Percentiles rank a stretch among this genome's conserved stretches.
Evolutionary conservation across 1,140 invertebrate genomes (phyloP).

Genomic region (Dryas iulia): DNA sequence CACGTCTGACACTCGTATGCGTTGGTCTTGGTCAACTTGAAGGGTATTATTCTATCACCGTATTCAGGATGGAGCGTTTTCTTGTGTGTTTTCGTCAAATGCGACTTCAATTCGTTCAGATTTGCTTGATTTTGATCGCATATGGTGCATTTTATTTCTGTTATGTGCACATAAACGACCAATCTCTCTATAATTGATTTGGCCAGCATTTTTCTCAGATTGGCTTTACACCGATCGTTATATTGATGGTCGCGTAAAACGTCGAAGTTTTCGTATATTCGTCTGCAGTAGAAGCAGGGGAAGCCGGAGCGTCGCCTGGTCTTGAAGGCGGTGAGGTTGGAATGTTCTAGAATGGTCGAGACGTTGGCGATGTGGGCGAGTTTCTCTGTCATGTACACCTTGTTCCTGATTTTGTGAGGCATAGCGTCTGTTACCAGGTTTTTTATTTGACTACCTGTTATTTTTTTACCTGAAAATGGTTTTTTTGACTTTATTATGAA

Average conservation of each 20-base stretch:
- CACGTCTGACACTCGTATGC: constrained; percentile 50
- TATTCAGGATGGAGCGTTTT: constrained; percentile 42
- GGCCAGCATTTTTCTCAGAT: constrained; percentile 38
- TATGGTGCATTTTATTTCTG: constrained; percentile 46
- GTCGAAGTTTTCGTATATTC: constrained; percentile 37
- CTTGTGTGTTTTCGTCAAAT: constrained; percentile 40
- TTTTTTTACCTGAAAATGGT: constrained; percentile 34
- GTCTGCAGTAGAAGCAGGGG: constrained; percentile 45
- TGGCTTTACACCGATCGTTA: constrained; percentile 35
- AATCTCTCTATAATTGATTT: constrained; percentile 38
- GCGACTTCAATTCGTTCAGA: constrained; percentile 47
- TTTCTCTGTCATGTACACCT: constrained; percentile 39
- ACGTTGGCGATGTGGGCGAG: constrained; percentile 36
- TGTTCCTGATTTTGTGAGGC: constrained; percentile 19
- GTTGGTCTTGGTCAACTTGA: constrained; percentile 37
- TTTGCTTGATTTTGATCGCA: constrained; percentile 35
- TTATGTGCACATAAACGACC: constrained; percentile 45
- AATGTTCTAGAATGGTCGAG: constrained; percentile 41
- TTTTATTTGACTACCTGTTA: constrained; percentile 31
- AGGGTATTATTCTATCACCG: constrained; percentile 47
- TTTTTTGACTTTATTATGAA: too few species aligned
- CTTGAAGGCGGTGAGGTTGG: constrained; percentile 48
- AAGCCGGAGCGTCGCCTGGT: constrained; percentile 38
- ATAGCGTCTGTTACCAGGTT: constrained; percentile 15
- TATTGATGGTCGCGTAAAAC: constrained; percentile 39